phyloP scores from a whole-genome alignment of 2,113 vertebrate genomes.

The Mionectes macconnelli region DNA sequence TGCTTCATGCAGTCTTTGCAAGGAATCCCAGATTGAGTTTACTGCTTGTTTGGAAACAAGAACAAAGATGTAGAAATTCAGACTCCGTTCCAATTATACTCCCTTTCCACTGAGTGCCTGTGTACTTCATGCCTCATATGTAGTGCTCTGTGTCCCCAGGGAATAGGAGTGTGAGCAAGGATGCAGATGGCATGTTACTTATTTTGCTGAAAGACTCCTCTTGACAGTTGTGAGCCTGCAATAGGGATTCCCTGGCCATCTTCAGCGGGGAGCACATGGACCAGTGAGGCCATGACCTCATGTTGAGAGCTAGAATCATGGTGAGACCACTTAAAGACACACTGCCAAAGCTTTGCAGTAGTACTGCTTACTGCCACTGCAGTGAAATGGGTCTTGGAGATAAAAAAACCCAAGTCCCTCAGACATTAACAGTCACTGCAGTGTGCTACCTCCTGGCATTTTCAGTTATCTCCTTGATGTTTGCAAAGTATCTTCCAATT shows the following conservation, averaged over 20 bases:
- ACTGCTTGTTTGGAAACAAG: not conserved
- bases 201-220: not conserved
- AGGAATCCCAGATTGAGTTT: not conserved
- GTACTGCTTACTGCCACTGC: not conserved
- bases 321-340: fast-evolving
- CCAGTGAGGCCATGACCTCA: not conserved
- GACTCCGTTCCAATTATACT: not conserved
- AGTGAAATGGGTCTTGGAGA: not conserved
- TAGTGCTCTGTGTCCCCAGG: not conserved
- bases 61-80: not conserved
- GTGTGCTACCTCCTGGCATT: not conserved
- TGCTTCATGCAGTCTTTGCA: slow-evolving; percentile 3
- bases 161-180: not conserved
- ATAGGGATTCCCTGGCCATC: not conserved
- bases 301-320: not conserved
- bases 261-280: not conserved
- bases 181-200: not conserved
- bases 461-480: not conserved
- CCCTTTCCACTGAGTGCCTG: not conserved
- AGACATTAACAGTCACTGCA: not conserved
- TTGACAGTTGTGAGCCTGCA: not conserved
- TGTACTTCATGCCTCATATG: not conserved
- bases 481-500: not conserved
- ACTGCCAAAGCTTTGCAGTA: not conserved
- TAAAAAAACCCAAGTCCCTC: not conserved